phyloP scores from a whole-genome alignment of 2,797 vertebrate genomes.

The Sus cebifrons region DNA sequence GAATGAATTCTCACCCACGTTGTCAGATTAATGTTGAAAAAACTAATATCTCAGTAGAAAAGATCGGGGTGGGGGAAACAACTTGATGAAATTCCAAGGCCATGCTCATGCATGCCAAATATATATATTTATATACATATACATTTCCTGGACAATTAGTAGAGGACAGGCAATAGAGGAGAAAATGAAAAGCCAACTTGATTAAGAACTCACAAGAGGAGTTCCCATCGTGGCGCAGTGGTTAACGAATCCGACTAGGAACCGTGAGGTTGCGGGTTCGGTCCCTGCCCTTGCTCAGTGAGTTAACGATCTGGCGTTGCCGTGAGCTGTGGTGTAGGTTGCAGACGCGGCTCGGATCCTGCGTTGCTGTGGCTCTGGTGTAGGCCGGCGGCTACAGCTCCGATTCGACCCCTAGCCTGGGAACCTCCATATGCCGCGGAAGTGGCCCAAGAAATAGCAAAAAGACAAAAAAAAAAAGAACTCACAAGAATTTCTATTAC shows the following conservation, averaged over 20 bases:
- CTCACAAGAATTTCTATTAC: not conserved
- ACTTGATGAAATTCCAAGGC: not conserved
- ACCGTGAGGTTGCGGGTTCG: no score
- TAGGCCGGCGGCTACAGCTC: no score
- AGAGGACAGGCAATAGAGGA: not conserved
- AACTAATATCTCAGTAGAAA: slow-evolving; percentile 20
- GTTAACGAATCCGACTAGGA: no score
- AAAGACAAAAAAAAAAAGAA: not conserved
- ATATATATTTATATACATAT: not conserved
- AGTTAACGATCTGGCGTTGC: no score
- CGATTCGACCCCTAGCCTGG: no score
- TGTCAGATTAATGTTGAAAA: not conserved
- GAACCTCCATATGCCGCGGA: no score
- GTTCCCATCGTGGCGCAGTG: no score
- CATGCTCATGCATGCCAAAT: not conserved
- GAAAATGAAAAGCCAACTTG: not conserved
- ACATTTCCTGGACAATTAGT: not conserved
- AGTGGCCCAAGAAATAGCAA: no score
- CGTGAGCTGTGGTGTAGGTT: no score
- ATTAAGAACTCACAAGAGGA: not conserved
- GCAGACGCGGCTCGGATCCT: no score
- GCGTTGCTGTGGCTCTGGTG: no score
- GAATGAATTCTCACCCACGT: not conserved
- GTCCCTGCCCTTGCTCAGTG: no score
- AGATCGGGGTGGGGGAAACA: not conserved